Conservation (phyloP, 2,113 vertebrate genomes). For the Parotia lawesii region DNA sequence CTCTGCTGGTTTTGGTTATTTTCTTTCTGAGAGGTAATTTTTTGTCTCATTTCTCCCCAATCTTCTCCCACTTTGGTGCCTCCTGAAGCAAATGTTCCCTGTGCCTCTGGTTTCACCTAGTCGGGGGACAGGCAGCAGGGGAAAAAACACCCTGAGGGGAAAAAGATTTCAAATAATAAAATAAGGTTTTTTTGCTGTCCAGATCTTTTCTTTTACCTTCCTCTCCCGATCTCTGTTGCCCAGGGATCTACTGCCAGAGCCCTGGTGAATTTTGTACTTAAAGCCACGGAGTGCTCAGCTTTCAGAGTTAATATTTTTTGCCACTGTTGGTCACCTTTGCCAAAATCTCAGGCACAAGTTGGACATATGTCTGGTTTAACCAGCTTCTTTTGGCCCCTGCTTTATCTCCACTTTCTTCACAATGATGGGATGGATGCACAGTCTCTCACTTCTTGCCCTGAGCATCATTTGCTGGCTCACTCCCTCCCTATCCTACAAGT, state of each 20-base stretch:
- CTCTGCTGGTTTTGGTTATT: not conserved
- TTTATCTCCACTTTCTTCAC: not conserved
- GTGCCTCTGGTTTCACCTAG: not conserved
- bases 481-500: not conserved
- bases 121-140: rapidly evolving
- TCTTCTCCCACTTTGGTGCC: not conserved
- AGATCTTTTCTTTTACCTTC: not conserved
- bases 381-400: not conserved
- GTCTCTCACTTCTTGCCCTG: not conserved
- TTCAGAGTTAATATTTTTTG: not conserved
- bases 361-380: not conserved
- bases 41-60: not conserved
- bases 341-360: not conserved
- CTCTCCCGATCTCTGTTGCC: not conserved
- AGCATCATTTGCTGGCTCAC: not conserved
- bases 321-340: not conserved
- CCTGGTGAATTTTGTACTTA: not conserved
- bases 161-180: not conserved
- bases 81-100: not conserved
- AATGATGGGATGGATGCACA: not conserved
- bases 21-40: not conserved
- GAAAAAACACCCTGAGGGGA: rapidly evolving
- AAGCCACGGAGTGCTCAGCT: not conserved
- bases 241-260: not conserved
- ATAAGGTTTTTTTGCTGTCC: not conserved